These are phyloP conservation scores for Melanerpes aurifrons DNA, from an alignment of 2,113 vertebrate genomes.

Conservation along the genomic window DNA sequence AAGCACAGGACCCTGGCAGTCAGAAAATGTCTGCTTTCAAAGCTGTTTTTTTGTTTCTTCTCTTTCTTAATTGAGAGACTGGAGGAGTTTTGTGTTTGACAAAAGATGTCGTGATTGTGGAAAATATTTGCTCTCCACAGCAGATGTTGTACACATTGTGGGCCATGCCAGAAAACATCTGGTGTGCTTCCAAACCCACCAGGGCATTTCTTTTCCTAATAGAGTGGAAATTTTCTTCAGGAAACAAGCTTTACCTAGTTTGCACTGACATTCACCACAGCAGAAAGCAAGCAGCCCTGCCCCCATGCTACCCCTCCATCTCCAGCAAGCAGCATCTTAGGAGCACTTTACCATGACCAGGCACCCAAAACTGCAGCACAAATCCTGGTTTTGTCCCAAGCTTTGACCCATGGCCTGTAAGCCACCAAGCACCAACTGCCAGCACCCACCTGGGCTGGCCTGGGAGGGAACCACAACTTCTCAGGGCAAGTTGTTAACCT, in stretches of 20 bases:
- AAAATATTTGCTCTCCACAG: conserved; percentile 43
- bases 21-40: neutral
- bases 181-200: conserved; percentile 10
- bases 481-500: neutral
- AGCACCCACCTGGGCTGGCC: neutral
- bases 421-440: neutral
- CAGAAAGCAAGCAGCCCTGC: neutral
- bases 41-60: neutral
- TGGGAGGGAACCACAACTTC: neutral
- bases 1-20: neutral
- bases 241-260: conserved; percentile 47
- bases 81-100: neutral
- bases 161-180: conserved; percentile 30
- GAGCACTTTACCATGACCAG: neutral
- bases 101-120: conserved; percentile 32
- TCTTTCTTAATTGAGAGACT: neutral
- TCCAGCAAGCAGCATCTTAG: neutral
- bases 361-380: neutral
- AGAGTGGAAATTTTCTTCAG: conserved; percentile 22
- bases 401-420: neutral
- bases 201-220: neutral
- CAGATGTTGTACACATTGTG: conserved; percentile 33
- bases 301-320: neutral
- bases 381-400: neutral
- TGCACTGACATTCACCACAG: neutral